Conservation (phyloP, 2,113 vertebrate species). For the Saccopteryx bilineata region DNA sequence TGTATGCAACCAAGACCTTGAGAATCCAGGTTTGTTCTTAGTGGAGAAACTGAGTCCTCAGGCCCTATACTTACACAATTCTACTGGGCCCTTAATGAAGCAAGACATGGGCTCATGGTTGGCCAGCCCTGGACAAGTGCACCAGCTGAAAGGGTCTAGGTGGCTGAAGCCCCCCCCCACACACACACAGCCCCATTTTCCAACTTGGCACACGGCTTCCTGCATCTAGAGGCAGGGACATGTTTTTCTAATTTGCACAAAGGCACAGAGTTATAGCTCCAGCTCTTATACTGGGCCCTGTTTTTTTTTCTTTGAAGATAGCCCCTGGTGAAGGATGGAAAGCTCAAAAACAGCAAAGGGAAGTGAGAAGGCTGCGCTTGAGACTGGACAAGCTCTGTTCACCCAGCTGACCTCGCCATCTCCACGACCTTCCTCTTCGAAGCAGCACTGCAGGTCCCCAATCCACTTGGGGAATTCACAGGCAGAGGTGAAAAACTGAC, state of each 20-base stretch:
- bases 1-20: not conserved
- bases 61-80: not conserved
- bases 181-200: not conserved
- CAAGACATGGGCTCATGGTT: not conserved
- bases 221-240: not conserved
- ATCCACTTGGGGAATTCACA: constrained; percentile 44
- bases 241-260: not conserved
- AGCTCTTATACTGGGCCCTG: not conserved
- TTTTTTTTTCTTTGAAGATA: not conserved
- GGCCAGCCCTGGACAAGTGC: not conserved
- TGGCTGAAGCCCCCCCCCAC: not conserved
- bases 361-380: not conserved
- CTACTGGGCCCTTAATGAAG: not conserved
- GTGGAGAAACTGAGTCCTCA: not conserved
- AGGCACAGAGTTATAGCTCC: not conserved
- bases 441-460: not conserved
- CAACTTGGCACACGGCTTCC: not conserved
- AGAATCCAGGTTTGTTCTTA: not conserved
- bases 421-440: not conserved
- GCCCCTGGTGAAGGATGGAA: not conserved
- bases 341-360: not conserved
- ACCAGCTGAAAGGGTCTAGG: not conserved
- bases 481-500: constrained; percentile 64
- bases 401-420: not conserved
- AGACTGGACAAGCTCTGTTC: accelerated